Conservation (phyloP, 2,888 invertebrate species). For the Arrhopalites spinosus region DNA sequence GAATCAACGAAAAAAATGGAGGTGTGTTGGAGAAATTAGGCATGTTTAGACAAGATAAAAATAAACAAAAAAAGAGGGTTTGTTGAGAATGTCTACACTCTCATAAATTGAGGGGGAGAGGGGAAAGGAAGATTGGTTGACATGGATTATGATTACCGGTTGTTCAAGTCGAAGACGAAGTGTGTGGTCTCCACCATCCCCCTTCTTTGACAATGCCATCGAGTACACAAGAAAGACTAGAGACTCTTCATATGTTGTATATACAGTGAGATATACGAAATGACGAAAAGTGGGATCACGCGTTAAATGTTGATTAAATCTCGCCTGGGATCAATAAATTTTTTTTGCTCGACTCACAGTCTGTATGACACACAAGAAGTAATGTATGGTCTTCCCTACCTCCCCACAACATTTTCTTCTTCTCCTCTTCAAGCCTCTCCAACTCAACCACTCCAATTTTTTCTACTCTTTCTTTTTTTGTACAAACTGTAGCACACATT, state of each 20-base stretch:
- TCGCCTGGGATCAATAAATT: conserved; percentile 40
- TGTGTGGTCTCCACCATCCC: neutral
- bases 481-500: neutral
- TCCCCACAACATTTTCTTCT: conserved; percentile 9
- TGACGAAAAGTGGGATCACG: conserved; percentile 30
- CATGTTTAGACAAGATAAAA: too few relatives aligned
- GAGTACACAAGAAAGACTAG: too few relatives aligned
- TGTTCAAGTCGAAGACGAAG: neutral
- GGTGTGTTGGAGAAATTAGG: too few relatives aligned
- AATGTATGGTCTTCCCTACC: conserved; percentile 17
- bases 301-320: conserved; percentile 39
- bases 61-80: too few relatives aligned
- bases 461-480: neutral
- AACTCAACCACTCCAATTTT: conserved; percentile 4
- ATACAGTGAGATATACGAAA: neutral
- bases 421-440: neutral
- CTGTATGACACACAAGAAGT: neutral
- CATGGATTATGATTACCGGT: neutral
- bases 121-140: neutral
- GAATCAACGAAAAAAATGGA: too few relatives aligned
- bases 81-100: too few relatives aligned
- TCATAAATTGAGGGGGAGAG: neutral
- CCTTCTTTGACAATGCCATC: too few relatives aligned
- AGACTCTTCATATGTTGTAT: too few relatives aligned
- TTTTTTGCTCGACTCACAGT: conserved; percentile 10